These are phyloP conservation scores for Alethe castanea DNA, from an alignment of 2,113 vertebrate species.

Conservation along the genomic window DNA sequence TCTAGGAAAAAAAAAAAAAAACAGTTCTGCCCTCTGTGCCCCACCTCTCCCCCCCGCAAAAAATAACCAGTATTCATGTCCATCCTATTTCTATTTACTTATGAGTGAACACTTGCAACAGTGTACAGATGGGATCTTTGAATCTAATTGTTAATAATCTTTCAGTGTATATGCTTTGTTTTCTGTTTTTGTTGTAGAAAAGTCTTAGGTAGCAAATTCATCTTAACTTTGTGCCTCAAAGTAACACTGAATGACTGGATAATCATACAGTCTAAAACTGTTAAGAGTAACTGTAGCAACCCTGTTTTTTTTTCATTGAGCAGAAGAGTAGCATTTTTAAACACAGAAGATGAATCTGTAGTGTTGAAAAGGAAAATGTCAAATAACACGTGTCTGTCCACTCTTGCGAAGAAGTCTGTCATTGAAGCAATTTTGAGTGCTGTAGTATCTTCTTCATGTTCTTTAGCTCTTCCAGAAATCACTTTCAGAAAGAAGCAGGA, in stretches of 20 bases:
- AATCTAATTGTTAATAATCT: neutral
- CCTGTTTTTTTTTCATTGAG: neutral
- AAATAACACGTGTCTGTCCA: fast-evolving
- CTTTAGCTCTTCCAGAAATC: neutral
- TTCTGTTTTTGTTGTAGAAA: neutral
- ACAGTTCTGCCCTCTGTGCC: no score
- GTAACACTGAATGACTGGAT: neutral
- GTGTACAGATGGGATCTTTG: neutral
- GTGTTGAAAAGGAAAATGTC: neutral
- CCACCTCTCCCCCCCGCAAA: fast-evolving
- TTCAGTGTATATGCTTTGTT: neutral
- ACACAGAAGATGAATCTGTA: neutral
- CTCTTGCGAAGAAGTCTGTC: neutral
- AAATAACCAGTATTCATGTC: neutral
- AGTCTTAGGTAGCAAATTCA: neutral
- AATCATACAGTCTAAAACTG: neutral
- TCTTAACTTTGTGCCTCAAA: neutral
- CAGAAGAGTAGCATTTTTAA: neutral
- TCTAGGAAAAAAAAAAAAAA: neutral
- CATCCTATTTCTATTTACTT: neutral
- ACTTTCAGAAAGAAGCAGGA: neutral
- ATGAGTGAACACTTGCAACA: neutral
- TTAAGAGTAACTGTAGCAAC: neutral
- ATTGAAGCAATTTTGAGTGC: neutral
- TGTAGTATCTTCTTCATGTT: neutral